Evolutionary conservation across 2,888 invertebrate species (phyloP).

Genomic region (Amitus sp.): DNA sequence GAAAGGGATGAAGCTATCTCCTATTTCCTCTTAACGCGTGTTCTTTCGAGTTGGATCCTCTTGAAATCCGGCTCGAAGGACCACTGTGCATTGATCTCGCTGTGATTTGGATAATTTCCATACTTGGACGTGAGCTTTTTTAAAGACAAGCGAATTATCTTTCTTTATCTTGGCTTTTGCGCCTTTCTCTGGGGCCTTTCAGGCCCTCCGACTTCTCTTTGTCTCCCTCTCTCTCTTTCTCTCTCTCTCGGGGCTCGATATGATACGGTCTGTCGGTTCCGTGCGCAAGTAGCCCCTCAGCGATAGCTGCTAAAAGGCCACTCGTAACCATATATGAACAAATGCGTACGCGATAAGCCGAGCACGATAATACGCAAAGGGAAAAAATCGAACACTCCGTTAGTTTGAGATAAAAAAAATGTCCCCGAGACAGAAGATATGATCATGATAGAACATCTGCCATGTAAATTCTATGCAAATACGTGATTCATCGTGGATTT

Average conservation of each 20-base stretch:
- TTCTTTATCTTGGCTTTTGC: slow-evolving; percentile 25
- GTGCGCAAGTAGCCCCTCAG: slow-evolving; percentile 38
- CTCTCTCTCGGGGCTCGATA: no score
- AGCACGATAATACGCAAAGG: slow-evolving; percentile 20
- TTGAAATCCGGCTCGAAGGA: no score
- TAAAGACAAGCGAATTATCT: no score
- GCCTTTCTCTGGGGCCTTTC: slow-evolving; percentile 32
- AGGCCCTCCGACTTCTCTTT: slow-evolving; percentile 23
- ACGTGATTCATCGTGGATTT: no score
- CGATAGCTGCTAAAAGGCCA: slow-evolving; percentile 39
- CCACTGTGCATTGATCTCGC: no score
- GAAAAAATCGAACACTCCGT: not conserved
- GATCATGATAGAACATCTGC: no score
- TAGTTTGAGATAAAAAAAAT: no score
- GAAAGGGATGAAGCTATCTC: no score
- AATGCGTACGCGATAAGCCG: slow-evolving; percentile 15
- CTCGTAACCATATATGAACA: slow-evolving; percentile 6
- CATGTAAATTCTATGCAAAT: no score
- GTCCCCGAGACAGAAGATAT: no score
- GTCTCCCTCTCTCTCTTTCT: slow-evolving; percentile 28
- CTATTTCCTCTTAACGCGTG: no score
- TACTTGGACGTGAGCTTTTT: not conserved
- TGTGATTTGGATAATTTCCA: slow-evolving; percentile 14
- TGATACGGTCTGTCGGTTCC: slow-evolving; percentile 35
- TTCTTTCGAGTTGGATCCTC: no score